Evolutionary conservation across 2,888 invertebrate species (phyloP), one percentile per base, ranked within the genome.

Genomic region (Chrysolina americana): DNA sequence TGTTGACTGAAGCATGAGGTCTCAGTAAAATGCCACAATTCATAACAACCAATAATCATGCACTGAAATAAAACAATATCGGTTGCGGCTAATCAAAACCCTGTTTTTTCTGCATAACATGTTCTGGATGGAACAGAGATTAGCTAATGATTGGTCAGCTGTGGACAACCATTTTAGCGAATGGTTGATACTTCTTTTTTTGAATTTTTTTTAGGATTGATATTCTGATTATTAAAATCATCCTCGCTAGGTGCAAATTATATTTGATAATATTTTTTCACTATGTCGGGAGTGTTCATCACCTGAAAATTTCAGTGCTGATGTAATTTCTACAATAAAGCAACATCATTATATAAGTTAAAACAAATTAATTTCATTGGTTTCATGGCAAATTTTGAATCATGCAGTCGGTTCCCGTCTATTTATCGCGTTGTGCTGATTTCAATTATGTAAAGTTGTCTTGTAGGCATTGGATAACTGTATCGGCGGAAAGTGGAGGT

Each of bases 321-420:
- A 36, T 36, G 36, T 8, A 36, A 36, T 36, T 36, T 6, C 36
- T 8, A 23, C 9, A 11, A 10, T 66, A 17, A 66, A 8, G 50
- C 50, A 66, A 66, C 23, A 36, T 50, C 66, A 50, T 66, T 66
- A 66, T 50, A 47, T 66, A 66, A 68, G 19, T 23, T 0, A 2
- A 5, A 19, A 53, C 23, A 19, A 19, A 68, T 19, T 41, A 19
- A 48, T 53, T 21, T 50, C 41, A 15, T 53, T 28, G 28, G 36
- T 68, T 68, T 68, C 19, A 41, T 53, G 68, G 53, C 28, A 53
- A 28, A 50, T 68, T 68, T 21, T 23, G 10, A 36, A 6, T 23
- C 48, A 41, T 68, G 48, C 68, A 66, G 11, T 66, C 19, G 41
- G 47, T 65, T 65, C 21, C 10, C 19, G 41, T 53, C 28, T 53